Base-by-base conservation (phyloP, 2,113 vertebrate species). In the Coryphaenoides rupestris region DNA sequence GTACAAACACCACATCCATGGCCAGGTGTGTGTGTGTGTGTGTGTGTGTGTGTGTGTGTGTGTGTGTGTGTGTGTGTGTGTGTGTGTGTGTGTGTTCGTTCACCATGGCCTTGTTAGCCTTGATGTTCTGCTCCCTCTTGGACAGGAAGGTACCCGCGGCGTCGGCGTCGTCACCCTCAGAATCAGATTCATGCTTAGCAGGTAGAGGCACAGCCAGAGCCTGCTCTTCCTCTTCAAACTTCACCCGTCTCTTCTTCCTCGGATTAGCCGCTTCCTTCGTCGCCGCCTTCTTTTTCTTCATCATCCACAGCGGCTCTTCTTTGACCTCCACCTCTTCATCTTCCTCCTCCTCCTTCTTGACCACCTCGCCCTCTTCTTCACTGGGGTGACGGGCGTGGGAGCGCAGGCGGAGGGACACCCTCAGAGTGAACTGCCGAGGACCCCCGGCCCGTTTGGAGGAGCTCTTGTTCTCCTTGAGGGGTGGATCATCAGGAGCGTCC, bases 71-170 rank as follows among this genome's bases (percentile, higher is more conserved):
- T 40, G 2, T 21, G 45, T 53, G 50, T 53, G 17, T 19, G 19
- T 2, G 14, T 13, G 14, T 49, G 5, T 49, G 16, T 66, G n/a
- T 14, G 45, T 19, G 1, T 16, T 21, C 13, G 10, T 2, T 73
- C 73, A 91, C 91, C 90, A 91, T 90, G 13, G 88, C 89, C 84
- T 91, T 91, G 76, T 92, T 92, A 21, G 84, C 86, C 68, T 79
- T 84, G 62, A 92, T 88, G 79, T 89, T 92, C 68, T 79, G 66
- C 21, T 84, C 85, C 63, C 91, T 85, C 67, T 80, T 89, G 15
- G 64, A 71, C 63, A 92, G 58, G 60, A 91, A 90, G 15, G 77
- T 58, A 33, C 70, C 58, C 0, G 62, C 52, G 1, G 1, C 60
- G 2, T 88, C 80, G 0, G 62, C 52, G 1, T 1, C 60, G 2